Conservation (phyloP, 2,797 vertebrate species). For the Ctenopoma multispine region DNA sequence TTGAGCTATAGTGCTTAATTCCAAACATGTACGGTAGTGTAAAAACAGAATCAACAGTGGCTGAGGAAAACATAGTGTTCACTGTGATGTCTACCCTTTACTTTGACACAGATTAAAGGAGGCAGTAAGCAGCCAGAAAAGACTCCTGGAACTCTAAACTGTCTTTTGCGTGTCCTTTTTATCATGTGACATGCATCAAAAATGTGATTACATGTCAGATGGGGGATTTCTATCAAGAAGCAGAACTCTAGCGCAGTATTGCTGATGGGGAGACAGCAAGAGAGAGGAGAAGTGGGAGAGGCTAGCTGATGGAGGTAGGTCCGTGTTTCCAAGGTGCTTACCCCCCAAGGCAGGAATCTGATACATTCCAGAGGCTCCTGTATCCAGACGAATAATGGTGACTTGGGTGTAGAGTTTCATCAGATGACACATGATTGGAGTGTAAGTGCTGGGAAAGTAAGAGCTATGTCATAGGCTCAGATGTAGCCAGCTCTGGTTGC, state of each 20-base stretch:
- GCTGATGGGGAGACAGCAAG: conserved; percentile 20
- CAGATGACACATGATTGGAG: conserved; percentile 77
- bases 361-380: conserved; percentile 82
- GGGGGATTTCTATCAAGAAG: conserved; percentile 56
- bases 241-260: conserved; percentile 67
- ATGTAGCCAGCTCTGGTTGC: conserved; percentile 67
- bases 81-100: conserved; percentile 28
- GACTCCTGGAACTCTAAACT: conserved; percentile 37
- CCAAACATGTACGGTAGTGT: neutral
- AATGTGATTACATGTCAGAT: conserved; percentile 56
- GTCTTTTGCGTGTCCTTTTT: conserved; percentile 30
- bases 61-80: conserved; percentile 4
- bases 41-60: conserved; percentile 9
- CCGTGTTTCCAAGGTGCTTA: conserved; percentile 76
- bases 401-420: conserved; percentile 78
- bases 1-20: conserved; percentile 5
- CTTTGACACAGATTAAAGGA: conserved; percentile 31
- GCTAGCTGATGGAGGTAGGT: conserved; percentile 60
- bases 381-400: conserved; percentile 82
- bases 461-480: conserved; percentile 73
- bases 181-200: conserved; percentile 46
- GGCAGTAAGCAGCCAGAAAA: conserved; percentile 35
- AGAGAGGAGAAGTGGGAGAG: conserved; percentile 36
- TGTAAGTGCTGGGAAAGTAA: conserved; percentile 79
- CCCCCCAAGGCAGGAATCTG: conserved; percentile 78